Percentiles rank a stretch among this genome's conserved stretches.
These are phyloP conservation scores for Aphelinus certus DNA, from an alignment of 1,140 invertebrate genomes.

Conservation along the genomic window DNA sequence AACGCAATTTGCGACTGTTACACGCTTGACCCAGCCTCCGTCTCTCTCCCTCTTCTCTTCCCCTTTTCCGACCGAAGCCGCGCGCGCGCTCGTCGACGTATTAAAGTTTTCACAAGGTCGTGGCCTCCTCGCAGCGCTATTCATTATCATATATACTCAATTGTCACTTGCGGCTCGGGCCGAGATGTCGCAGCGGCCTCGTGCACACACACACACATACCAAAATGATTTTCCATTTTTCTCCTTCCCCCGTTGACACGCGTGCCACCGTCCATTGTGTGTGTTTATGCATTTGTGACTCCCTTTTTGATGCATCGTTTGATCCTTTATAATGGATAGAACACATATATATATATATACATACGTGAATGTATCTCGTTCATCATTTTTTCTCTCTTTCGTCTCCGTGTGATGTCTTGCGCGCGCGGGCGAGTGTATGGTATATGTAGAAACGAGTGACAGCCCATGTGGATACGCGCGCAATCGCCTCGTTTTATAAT, in stretches of 20 bases:
- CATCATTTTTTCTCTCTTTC: background rate
- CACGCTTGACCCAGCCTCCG: too few relatives aligned
- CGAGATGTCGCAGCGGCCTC: slow-evolving; percentile 36
- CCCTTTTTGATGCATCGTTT: background rate
- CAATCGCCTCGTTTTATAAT: too few relatives aligned
- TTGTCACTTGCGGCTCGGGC: slow-evolving; percentile 47
- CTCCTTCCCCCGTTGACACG: slow-evolving; percentile 5
- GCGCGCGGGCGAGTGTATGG: background rate
- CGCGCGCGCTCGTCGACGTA: slow-evolving; percentile 40
- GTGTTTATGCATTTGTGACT: background rate
- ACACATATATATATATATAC: slow-evolving; percentile 6
- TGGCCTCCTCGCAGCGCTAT: slow-evolving; percentile 14
- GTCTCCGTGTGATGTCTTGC: background rate
- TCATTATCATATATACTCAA: slow-evolving; percentile 46
- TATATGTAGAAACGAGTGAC: background rate
- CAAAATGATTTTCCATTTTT: slow-evolving; percentile 28
- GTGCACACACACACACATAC: slow-evolving; percentile 40
- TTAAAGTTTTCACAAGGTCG: slow-evolving; percentile 45
- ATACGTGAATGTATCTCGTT: background rate
- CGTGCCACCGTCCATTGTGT: background rate
- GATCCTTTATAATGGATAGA: slow-evolving; percentile 3
- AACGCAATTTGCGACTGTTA: too few relatives aligned
- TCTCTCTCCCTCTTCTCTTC: too few relatives aligned
- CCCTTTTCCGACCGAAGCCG: slow-evolving; percentile 4
- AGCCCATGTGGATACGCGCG: too few relatives aligned